Evolutionary conservation across 92 coral and sea anemone genomes (phyloP).

Genomic region (Zoanthus gigantus): DNA sequence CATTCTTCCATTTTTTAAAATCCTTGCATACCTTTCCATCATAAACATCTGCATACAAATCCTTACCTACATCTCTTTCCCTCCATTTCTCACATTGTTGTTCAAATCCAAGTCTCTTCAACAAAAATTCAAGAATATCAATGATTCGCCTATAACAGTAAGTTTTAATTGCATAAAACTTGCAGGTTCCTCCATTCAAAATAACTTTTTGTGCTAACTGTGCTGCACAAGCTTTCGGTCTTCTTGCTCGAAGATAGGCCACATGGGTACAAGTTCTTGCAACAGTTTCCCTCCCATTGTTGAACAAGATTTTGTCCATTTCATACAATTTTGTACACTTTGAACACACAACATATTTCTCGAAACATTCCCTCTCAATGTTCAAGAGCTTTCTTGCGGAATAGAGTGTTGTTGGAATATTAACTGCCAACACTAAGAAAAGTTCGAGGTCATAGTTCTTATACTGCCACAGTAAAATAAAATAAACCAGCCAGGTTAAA

Average conservation of each 20-base stretch:
- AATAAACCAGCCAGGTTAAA: slow-evolving; percentile 9
- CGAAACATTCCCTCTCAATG: not conserved
- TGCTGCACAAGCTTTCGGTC: not conserved
- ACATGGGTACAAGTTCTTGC: slow-evolving; percentile 9
- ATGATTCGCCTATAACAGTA: not conserved
- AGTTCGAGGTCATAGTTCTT: not conserved
- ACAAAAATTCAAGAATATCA: not conserved
- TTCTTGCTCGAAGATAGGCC: not conserved
- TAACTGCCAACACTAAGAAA: not conserved
- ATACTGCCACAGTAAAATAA: not conserved
- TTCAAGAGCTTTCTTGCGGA: not conserved
- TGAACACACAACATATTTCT: not conserved
- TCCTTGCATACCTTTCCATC: slow-evolving; percentile 7
- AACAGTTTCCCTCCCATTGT: slow-evolving; percentile 7
- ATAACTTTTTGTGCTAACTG: not conserved
- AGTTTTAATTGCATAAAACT: not conserved
- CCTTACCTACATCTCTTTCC: not conserved
- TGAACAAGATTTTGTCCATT: slow-evolving; percentile 8
- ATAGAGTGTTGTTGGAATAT: not conserved
- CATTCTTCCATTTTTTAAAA: not conserved
- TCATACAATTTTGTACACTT: slow-evolving; percentile 25
- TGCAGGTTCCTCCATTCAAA: not conserved
- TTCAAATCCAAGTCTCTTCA: not conserved
- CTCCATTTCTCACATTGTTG: slow-evolving; percentile 6
- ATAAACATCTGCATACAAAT: not conserved